Percentiles rank a stretch among this genome's conserved stretches.
Evolutionary conservation across 2,888 invertebrate species (phyloP).

Genomic region (Tuta absoluta): DNA sequence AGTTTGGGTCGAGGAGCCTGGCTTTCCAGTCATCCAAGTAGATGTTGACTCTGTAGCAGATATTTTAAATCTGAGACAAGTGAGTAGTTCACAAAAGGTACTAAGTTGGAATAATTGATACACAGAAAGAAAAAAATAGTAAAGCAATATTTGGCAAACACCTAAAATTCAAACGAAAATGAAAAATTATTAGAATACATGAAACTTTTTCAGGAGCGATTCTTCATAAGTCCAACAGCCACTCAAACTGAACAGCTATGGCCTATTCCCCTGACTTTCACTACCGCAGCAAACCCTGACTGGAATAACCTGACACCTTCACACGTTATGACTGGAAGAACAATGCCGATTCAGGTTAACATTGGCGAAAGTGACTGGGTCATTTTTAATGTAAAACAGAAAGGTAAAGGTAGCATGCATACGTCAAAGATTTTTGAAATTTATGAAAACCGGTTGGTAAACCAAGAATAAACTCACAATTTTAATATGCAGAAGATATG

Average conservation of each 20-base stretch:
- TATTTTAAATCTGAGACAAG: constrained; percentile 60
- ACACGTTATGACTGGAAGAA: constrained; percentile 50
- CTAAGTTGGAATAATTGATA: too few species aligned
- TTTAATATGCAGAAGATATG: too few species aligned
- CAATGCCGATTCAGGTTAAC: constrained; percentile 45
- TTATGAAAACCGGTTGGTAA: neutral
- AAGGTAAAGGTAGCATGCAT: constrained; percentile 66
- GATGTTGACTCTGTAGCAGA: constrained; percentile 59
- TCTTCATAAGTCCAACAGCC: constrained; percentile 57
- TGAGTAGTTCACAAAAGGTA: constrained; percentile 35
- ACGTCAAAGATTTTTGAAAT: neutral
- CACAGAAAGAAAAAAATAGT: constrained; percentile 8
- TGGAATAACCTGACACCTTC: constrained; percentile 56
- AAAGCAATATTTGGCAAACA: too few species aligned
- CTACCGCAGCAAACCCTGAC: constrained; percentile 61
- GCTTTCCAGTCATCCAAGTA: constrained; percentile 82
- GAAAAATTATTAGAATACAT: too few species aligned
- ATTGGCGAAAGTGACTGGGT: constrained; percentile 75
- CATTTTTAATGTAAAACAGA: constrained; percentile 82
- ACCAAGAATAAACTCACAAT: too few species aligned
- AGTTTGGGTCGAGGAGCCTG: constrained; percentile 83
- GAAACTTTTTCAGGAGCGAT: constrained; percentile 71
- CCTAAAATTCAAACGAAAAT: too few species aligned
- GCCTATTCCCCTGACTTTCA: constrained; percentile 71
- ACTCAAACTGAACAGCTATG: constrained; percentile 56